These are phyloP conservation scores for Philopotamus ludificatus DNA, from an alignment of 1,140 invertebrate species.

Conservation along the genomic window DNA sequence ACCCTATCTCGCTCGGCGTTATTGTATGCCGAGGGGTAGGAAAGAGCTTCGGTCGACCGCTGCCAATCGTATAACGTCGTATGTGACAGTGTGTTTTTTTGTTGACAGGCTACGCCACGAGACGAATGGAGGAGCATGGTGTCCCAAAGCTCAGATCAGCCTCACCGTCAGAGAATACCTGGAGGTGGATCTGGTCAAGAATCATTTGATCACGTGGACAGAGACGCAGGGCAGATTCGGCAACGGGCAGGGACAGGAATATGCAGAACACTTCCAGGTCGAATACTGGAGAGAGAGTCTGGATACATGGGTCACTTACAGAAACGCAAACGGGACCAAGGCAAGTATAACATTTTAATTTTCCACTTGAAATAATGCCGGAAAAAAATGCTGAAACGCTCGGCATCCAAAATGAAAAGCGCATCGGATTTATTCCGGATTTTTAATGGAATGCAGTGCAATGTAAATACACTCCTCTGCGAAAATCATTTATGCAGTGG, in stretches of 20 bases:
- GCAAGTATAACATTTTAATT: too few species aligned
- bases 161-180: conserved; percentile 78
- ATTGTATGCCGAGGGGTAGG: too few species aligned
- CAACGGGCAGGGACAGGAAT: conserved; percentile 91
- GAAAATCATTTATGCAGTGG: too few species aligned
- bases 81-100: conserved; percentile 40
- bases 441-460: too few species aligned
- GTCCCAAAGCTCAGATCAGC: conserved; percentile 77
- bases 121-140: conserved; percentile 91
- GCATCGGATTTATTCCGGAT: too few species aligned
- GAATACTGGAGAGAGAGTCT: conserved; percentile 79
- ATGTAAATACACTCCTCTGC: too few species aligned
- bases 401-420: too few species aligned
- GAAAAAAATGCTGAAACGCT: too few species aligned
- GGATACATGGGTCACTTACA: conserved; percentile 75
- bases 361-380: too few species aligned
- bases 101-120: conserved; percentile 78
- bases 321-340: conserved; percentile 70
- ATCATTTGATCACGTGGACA: conserved; percentile 81
- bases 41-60: too few species aligned
- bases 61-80: too few species aligned
- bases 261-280: conserved; percentile 77
- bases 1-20: too few species aligned
- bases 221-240: conserved; percentile 92
- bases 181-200: conserved; percentile 76